These are phyloP conservation scores for Crypturellus undulatus DNA, from an alignment of 2,113 vertebrate species.

Conservation along the genomic window DNA sequence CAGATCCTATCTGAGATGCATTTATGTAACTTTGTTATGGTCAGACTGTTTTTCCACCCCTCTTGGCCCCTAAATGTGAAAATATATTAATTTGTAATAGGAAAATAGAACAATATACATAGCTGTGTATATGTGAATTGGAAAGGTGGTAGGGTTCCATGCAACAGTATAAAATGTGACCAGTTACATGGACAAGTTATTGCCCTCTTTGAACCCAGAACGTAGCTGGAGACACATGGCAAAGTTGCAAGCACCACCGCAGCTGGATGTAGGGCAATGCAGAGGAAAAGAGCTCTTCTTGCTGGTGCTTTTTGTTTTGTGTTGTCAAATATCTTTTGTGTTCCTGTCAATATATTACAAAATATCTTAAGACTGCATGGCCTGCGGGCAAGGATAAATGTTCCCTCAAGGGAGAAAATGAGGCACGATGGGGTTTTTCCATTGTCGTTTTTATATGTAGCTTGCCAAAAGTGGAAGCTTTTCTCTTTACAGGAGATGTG, in stretches of 20 bases:
- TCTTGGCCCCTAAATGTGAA: neutral
- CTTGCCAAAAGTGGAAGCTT: neutral
- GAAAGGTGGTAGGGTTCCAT: neutral
- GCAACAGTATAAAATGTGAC: neutral
- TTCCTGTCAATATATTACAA: constrained; percentile 23
- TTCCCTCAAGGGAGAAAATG: constrained; percentile 18
- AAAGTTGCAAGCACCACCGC: neutral
- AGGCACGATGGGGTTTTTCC: constrained; percentile 23
- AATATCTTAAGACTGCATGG: constrained; percentile 3
- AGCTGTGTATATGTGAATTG: fast-evolving
- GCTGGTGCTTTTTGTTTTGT: neutral
- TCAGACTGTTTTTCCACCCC: neutral
- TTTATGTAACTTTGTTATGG: neutral
- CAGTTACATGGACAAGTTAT: fast-evolving
- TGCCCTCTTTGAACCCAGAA: neutral
- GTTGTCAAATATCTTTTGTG: constrained; percentile 33
- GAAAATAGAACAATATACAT: neutral
- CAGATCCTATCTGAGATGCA: neutral
- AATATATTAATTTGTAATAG: neutral
- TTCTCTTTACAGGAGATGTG: neutral
- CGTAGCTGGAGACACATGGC: neutral
- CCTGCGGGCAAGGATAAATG: constrained; percentile 15
- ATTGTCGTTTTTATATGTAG: neutral
- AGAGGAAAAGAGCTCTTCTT: neutral
- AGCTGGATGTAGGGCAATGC: neutral